Percentiles rank a stretch among this genome's conserved stretches.
phyloP scores from a whole-genome alignment of 2,888 invertebrate genomes.

The Rambutsinella grinnellia region DNA sequence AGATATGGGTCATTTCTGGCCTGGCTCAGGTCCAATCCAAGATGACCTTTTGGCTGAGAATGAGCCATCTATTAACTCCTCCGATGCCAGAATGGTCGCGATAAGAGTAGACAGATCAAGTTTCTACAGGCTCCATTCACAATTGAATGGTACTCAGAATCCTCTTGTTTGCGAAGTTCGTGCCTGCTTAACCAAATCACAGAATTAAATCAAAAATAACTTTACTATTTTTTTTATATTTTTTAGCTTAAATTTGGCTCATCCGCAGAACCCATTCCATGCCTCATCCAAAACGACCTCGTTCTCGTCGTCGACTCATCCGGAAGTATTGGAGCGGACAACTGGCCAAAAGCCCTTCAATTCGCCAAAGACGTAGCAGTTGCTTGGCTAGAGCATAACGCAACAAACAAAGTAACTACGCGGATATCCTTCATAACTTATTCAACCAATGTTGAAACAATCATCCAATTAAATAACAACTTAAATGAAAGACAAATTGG shows the following conservation, averaged over 20 bases:
- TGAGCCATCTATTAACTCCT: not conserved
- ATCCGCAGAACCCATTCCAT: slow-evolving; percentile 8
- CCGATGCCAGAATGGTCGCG: not conserved
- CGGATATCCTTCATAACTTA: slow-evolving; percentile 20
- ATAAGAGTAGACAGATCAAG: not conserved
- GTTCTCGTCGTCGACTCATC: slow-evolving; percentile 44
- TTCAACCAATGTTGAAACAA: not conserved
- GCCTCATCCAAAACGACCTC: slow-evolving; percentile 31
- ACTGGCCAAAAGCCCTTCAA: slow-evolving; percentile 16
- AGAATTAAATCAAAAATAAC: not conserved
- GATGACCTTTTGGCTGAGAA: too few relatives aligned
- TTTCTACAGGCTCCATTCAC: not conserved
- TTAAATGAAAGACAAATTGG: slow-evolving; percentile 1
- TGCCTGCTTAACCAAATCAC: not conserved
- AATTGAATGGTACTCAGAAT: not conserved
- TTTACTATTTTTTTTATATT: not conserved
- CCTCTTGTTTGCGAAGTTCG: not conserved
- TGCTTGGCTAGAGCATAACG: too few relatives aligned
- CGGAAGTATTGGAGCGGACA: slow-evolving; percentile 30
- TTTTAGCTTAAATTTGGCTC: not conserved
- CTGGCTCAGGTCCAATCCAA: not conserved
- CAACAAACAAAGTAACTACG: not conserved
- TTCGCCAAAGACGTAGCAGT: slow-evolving; percentile 15
- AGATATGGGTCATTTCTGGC: not conserved
- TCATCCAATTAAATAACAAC: not conserved